Evolutionary conservation across 2,113 vertebrate species (phyloP).

Genomic region (Acanthisitta chloris): DNA sequence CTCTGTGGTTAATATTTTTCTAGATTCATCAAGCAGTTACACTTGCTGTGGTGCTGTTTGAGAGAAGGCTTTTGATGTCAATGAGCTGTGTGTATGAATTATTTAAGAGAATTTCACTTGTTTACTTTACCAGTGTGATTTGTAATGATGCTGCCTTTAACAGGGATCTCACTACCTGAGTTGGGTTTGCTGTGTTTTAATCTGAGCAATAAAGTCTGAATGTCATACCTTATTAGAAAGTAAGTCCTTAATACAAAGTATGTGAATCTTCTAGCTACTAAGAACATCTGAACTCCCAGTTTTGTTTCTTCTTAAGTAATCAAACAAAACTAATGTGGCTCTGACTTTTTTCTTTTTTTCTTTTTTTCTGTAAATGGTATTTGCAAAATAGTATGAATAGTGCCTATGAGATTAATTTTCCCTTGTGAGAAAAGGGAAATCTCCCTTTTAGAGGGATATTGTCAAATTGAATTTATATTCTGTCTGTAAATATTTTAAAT

Average conservation of each 20-base stretch:
- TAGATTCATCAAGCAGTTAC: background rate
- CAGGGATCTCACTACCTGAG: background rate
- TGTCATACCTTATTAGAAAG: background rate
- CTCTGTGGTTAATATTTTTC: background rate
- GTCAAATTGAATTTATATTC: background rate
- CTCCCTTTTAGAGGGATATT: background rate
- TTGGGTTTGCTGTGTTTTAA: background rate
- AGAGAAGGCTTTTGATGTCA: conserved; percentile 12
- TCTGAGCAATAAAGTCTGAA: background rate
- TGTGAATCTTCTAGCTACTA: background rate
- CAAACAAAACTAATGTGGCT: background rate
- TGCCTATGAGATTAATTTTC: background rate
- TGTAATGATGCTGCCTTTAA: background rate
- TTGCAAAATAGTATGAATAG: background rate
- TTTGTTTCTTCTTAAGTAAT: background rate
- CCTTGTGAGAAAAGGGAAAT: background rate
- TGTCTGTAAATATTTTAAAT: background rate
- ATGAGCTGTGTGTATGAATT: conserved; percentile 31
- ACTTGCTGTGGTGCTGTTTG: background rate
- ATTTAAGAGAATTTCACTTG: conserved; percentile 20
- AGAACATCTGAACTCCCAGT: background rate
- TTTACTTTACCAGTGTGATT: conserved; percentile 10
- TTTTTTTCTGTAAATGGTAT: background rate
- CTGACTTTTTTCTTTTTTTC: background rate
- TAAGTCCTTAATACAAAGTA: background rate